Evolutionary conservation across 2,113 vertebrate genomes (phyloP).

Genomic region (Emydocephalus ijimae): DNA sequence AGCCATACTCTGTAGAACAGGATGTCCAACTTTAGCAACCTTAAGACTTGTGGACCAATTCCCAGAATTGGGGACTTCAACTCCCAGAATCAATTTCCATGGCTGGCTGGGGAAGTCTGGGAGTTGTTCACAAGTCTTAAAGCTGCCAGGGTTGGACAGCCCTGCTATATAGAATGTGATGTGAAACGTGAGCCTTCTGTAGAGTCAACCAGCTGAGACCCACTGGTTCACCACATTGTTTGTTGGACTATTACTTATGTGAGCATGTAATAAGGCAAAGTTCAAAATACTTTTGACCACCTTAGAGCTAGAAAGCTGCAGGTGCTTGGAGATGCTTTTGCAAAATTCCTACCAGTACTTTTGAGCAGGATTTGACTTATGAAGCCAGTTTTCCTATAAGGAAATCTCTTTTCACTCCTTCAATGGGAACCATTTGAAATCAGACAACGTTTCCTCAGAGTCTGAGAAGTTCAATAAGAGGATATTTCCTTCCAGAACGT

Average conservation of each 20-base stretch:
- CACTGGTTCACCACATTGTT: not conserved
- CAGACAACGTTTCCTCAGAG: not conserved
- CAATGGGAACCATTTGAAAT: not conserved
- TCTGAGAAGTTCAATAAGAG: not conserved
- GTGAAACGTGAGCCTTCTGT: not conserved
- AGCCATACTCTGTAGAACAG: not conserved
- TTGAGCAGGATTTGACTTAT: not conserved
- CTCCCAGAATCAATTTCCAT: too few relatives aligned
- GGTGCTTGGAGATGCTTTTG: not conserved
- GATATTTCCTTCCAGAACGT: not conserved
- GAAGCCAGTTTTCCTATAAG: not conserved
- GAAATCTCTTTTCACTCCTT: not conserved
- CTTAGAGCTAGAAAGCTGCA: not conserved
- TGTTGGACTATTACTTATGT: not conserved
- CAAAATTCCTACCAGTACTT: not conserved
- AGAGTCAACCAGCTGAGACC: not conserved
- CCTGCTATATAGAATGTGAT: not conserved
- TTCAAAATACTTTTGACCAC: not conserved
- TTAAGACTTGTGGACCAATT: too few relatives aligned
- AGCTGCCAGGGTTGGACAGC: too few relatives aligned
- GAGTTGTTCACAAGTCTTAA: too few relatives aligned
- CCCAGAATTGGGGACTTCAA: too few relatives aligned
- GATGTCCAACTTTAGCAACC: not conserved
- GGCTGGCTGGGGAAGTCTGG: too few relatives aligned
- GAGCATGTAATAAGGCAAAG: not conserved